phyloP scores from a whole-genome alignment of 2,113 vertebrate genomes.

The Trochalopteron elliotii region DNA sequence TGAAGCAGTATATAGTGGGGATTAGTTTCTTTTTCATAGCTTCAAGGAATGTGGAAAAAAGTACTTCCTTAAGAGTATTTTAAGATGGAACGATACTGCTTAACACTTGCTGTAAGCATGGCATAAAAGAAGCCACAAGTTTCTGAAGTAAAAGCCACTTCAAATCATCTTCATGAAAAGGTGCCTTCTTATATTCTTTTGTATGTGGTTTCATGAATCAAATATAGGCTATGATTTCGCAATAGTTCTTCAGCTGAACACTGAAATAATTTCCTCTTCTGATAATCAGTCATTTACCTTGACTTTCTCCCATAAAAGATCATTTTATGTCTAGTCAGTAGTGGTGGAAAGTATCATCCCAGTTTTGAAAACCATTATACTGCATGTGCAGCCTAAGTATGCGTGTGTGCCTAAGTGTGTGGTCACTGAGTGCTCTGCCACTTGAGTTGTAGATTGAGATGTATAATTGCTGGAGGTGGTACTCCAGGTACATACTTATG shows the following conservation, averaged over 20 bases:
- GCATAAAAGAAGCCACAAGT: conserved; percentile 74
- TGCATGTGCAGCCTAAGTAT: background rate
- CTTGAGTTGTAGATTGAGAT: background rate
- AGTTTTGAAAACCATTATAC: background rate
- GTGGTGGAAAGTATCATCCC: background rate
- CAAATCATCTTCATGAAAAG: conserved; percentile 65
- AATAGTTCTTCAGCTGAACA: background rate
- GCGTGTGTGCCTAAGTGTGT: rapidly evolving
- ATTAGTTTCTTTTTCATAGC: background rate
- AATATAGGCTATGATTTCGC: conserved; percentile 18
- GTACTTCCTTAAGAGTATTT: conserved; percentile 19
- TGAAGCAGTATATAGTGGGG: background rate
- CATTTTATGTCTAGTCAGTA: background rate
- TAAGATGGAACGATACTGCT: background rate
- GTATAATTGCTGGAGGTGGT: background rate
- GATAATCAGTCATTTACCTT: background rate
- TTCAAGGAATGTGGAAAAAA: background rate
- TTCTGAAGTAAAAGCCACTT: conserved; percentile 78
- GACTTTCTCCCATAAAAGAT: background rate
- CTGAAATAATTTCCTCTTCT: background rate
- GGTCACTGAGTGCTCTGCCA: background rate
- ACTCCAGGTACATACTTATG: background rate
- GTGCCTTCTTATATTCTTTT: conserved; percentile 24
- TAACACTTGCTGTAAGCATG: conserved; percentile 3
- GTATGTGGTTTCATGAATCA: conserved; percentile 69